Base-by-base conservation (phyloP, 2,888 invertebrate genomes). In the Scaptodrosophila latifasciaeformis region DNA sequence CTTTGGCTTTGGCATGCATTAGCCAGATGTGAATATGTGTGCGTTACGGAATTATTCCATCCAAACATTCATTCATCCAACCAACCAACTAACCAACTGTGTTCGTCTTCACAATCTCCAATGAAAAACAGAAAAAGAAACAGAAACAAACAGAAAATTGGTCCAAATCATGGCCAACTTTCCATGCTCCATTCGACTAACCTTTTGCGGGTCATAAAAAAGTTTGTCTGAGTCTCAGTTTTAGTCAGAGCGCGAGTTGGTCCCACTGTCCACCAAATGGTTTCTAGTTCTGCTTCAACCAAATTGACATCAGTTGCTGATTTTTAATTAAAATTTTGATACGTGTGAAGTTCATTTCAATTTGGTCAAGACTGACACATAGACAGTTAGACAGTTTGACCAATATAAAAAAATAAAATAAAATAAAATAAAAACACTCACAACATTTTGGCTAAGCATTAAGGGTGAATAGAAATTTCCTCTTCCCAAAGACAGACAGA, bases 271-370 rank as follows among this genome's bases (percentile, higher is more conserved):
- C 4, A 3, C 24, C 24, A 21, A 3, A 21, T n/a, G 21, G 12
- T 21, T 19, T 49, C 49, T 60, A 12, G 43, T 37, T 24, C 52
- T 51, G 51, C 53, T 17, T 52, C 44, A 3, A 10, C 48, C 62
- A 78, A 67, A 78, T 78, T 75, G 79, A 81, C 74, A 74, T 81
- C 74, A 67, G 79, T 70, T 81, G 76, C 79, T 81, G 79, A 75
- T 78, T 74, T 74, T 74, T 81, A 74, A 74, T 74, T 74, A 74
- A 74, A 74, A 74, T 70, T 74, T 74, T 74, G 81, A 79, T 81
- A 74, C 74, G 74, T 81, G 74, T 74, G 74, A 81, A 81, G 79
- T 81, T 75, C 81, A 74, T 78, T 80, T 74, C 74, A 78, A 78
- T 81, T 80, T 46, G 58, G 37, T 29, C 45, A 37, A 24, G 18